Percentiles rank a stretch among this genome's conserved stretches.
Evolutionary conservation across 2,113 vertebrate species (phyloP).

Genomic region (Xenopus tropicalis): UCB_Xtro_10.0 CM004445.2:53375001-53375500

Average conservation of each 20-base stretch:
- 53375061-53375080: too few relatives aligned
- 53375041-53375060: too few relatives aligned
- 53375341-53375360: neutral
- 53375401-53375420: conserved; percentile 18
- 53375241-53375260: conserved; percentile 19
- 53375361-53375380: conserved; percentile 23
- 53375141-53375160: too few relatives aligned
- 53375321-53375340: conserved; percentile 1
- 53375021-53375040: too few relatives aligned
- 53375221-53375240: neutral
- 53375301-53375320: conserved; percentile 22
- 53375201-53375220: too few relatives aligned
- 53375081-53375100: too few relatives aligned
- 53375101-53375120: too few relatives aligned
- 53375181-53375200: too few relatives aligned
- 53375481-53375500: neutral
- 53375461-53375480: neutral
- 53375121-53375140: too few relatives aligned
- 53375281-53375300: conserved; percentile 37
- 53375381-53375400: conserved; percentile 34
- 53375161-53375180: too few relatives aligned
- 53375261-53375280: conserved; percentile 12
- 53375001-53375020: too few relatives aligned
- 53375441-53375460: conserved; percentile 13
- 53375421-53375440: neutral